Evolutionary conservation across 2,797 vertebrate species (phyloP), one percentile per base, ranked within the genome.

Genomic region (Acrocephalus scirpaceus): DNA sequence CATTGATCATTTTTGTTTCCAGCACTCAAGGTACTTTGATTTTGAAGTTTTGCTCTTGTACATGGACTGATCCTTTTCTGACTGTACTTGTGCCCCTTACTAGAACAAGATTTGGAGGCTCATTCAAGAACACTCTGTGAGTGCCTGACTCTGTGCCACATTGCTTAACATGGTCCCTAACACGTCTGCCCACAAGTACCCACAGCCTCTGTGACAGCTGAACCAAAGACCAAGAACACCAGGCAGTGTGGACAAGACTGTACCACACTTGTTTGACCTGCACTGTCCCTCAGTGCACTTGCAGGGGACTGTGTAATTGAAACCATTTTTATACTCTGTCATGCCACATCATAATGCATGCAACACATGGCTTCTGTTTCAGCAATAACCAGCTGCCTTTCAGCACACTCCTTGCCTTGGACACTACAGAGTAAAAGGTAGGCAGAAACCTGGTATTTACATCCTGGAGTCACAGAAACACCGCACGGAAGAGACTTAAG

Each of bases 81-180:
- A 29, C 29, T 50, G 21, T 36, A 40, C 30, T 32, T 32, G 3
- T 48, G 36, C 14, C 27, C 20, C 65, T 71, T n/a, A 69, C 25
- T 36, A 51, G 40, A 61, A 54, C 9, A 81, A 66, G 42, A 27
- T 57, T 77, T 60, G 54, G 30, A 67, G 17, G 22, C 7, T 13
- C 0, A 0, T 38, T 67, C 65, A 84, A 77, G 53, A 78, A 9
- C 34, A 17, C 16, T 29, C 50, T 9, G 5, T 45, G 62, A 12
- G 13, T 4, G 1, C 50, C 18, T 23, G 45, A 32, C 22, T 66
- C 57, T 60, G 20, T 57, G 47, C 21, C 45, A 27, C 18, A 4
- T 4, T 30, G n/a, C 11, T 45, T 19, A 72, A 21, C 20, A 48
- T 0, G 0, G 9, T 38, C 9, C 14, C 21, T 19, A 70, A 51